Base-by-base conservation (phyloP, 2,113 vertebrate species). In the Crotalus horridus region DNA sequence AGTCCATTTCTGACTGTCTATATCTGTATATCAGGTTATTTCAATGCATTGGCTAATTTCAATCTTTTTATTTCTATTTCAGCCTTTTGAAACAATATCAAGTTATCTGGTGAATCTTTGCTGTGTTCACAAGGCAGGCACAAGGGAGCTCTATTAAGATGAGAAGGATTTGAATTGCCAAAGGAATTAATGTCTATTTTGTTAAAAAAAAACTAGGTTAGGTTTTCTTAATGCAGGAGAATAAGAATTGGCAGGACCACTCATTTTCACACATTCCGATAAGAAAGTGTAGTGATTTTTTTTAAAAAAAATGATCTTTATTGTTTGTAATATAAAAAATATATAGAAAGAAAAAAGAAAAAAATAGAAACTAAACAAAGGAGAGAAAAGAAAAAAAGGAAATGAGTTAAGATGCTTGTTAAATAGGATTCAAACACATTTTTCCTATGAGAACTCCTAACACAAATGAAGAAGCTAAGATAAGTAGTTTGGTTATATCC, bases 91-190 rank as follows among this genome's bases (percentile, higher is more conserved):
- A 56, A 96, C 48, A n/a, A 53, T 93, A 69, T 88, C 91, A 90
- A 95, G 43, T 95, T 94, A 93, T 95, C 95, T 91, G 95, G 91
- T 88, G 92, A 93, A 85, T 89, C 90, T 74, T 95, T 93, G 54
- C 61, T 87, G 51, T 74, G n/a, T 33, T 74, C 29, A 74, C n/a
- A 74, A 33, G n/a, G 17, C 15, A 96, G 95, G 24, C 43, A 55
- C 59, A 93, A 96, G 94, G 87, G 93, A 94, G 94, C 94, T 94
- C 59, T n/a, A 95, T 53, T 95, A 94, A 94, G 46, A 23, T 87
- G 69, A 94, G 92, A 93, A 85, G 91, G 89, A 93, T 46, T 54
- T 87, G 53, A 94, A 90, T 94, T 91, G 94, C 90, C 93, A 95
- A 95, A 92, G 0, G 46, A 88, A 91, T 94, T 93, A 53, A 0